A percentile compares a stretch with the other conserved stretches of the same genome.
phyloP scores from a whole-genome alignment of 2,888 invertebrate species.

The Drosophila algonquin region DNA sequence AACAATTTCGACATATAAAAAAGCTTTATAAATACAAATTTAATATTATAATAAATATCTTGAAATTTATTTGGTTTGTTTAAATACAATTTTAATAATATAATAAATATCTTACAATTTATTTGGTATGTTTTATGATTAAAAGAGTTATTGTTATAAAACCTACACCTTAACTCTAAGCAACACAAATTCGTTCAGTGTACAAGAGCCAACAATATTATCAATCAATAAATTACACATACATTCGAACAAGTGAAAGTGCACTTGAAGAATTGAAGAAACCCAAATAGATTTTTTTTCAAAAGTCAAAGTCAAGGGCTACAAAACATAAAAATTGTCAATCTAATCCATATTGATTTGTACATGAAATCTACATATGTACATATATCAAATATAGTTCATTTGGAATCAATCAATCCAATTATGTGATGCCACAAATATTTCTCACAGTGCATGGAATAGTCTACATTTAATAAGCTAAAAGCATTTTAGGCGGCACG shows the following conservation, averaged over 20 bases:
- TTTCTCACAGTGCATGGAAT: slow-evolving; percentile 45
- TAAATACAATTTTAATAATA: no score
- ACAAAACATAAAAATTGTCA: no score
- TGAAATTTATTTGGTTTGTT: no score
- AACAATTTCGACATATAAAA: no score
- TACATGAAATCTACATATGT: not conserved
- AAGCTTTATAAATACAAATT: no score
- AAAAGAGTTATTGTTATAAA: no score
- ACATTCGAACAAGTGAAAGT: not conserved
- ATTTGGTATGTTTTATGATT: no score
- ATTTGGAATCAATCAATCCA: no score
- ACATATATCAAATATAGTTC: no score
- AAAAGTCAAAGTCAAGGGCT: not conserved
- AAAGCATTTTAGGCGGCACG: slow-evolving; percentile 56
- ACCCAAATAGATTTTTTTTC: not conserved
- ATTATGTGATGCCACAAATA: not conserved
- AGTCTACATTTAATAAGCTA: slow-evolving; percentile 70
- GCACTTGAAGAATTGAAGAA: not conserved
- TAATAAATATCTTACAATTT: no score
- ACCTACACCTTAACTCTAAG: no score
- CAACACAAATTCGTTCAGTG: not conserved
- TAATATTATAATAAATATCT: no score
- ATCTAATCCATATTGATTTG: not conserved
- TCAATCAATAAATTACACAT: slow-evolving; percentile 17
- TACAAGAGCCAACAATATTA: not conserved